Conservation (phyloP, 2,113 vertebrate genomes). For the Scolopax mira region DNA sequence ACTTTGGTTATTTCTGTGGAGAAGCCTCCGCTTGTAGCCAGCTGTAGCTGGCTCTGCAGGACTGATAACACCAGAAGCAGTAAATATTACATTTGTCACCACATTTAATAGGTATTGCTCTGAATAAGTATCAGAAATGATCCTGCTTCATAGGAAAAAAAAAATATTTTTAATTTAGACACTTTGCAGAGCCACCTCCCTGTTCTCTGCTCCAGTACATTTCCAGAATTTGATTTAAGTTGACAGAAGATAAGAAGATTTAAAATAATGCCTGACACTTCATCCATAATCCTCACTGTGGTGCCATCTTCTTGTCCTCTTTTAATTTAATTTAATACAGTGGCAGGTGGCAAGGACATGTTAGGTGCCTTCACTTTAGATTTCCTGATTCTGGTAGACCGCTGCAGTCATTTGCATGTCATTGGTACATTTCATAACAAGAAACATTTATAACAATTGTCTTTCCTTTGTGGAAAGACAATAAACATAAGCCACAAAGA, state of each 20-base stretch:
- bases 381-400: not conserved
- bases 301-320: not conserved
- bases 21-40: not conserved
- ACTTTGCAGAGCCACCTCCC: not conserved
- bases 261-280: conserved; percentile 25
- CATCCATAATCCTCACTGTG: not conserved
- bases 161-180: not conserved
- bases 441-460: too few relatives aligned
- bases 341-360: not conserved
- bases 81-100: not conserved
- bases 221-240: not conserved
- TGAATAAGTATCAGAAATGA: not conserved
- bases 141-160: not conserved
- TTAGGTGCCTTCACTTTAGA: not conserved
- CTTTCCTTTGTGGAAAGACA: not conserved
- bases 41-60: not conserved
- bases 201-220: not conserved
- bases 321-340: not conserved
- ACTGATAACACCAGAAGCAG: not conserved
- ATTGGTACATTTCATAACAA: not conserved
- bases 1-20: not conserved
- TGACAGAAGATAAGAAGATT: conserved; percentile 13
- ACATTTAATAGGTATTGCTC: not conserved
- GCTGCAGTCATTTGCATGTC: not conserved
- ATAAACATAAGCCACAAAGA: not conserved